Percentiles rank a stretch among this genome's conserved stretches.
phyloP scores from a whole-genome alignment of 2,797 vertebrate species.

The Propithecus deckenii region DNA sequence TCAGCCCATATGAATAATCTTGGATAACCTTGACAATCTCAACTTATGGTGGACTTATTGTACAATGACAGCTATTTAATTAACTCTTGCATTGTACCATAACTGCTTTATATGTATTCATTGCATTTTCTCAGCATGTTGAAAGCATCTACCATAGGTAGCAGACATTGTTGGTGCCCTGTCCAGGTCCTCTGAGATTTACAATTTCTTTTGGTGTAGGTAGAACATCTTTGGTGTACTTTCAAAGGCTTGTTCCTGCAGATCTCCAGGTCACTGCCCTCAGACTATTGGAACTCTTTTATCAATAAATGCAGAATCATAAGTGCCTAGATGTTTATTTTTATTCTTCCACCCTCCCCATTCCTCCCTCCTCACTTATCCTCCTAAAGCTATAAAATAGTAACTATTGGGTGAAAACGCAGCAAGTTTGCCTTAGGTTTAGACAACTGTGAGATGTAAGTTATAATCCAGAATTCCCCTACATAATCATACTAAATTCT shows the following conservation, averaged over 20 bases:
- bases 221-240: not conserved
- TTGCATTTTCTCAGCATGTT: not conserved
- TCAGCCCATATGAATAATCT: not conserved
- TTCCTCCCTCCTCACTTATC: rapidly evolving
- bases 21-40: not conserved
- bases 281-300: not conserved
- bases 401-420: not conserved
- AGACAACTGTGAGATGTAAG: not conserved
- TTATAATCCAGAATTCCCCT: not conserved
- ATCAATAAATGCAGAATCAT: not conserved
- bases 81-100: not conserved
- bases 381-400: not conserved
- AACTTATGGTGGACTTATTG: not conserved
- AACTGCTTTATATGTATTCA: not conserved
- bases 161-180: not conserved
- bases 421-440: not conserved
- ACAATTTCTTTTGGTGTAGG: not conserved
- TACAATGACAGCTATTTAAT: not conserved
- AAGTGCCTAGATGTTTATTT: not conserved
- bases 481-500: not conserved
- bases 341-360: not conserved
- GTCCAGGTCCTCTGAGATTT: not conserved
- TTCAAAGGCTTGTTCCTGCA: not conserved
- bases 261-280: not conserved
- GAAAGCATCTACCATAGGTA: not conserved